Base-by-base conservation (phyloP, 2,888 invertebrate genomes). In the Tenthredo mesomela region DNA sequence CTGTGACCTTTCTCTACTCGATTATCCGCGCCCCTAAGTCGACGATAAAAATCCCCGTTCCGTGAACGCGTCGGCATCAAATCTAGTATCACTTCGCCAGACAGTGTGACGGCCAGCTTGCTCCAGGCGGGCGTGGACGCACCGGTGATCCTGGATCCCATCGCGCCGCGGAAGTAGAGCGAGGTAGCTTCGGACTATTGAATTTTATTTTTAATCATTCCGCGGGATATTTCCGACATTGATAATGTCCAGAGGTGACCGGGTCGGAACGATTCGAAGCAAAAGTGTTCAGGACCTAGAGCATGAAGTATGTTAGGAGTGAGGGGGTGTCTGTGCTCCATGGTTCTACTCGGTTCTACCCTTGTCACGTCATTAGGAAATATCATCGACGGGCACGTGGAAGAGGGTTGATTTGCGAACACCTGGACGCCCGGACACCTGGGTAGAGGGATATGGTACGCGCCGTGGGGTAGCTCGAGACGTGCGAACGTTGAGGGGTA, bases 301-400 rank as follows among this genome's bases (percentile, higher is more conserved):
- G 18, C 18, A 67, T 67, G 4, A 25, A 61, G 33, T 67, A 67
- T 67, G 18, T 58, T 21, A 58, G 21, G 6, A 58, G 54, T 6
- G n/a, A 1, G n/a, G n/a, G 10, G 43, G 43, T 0, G 43, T 12
- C 40, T 21, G 21, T 12, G 40, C 21, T 21, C 12, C 5, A 73
- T 21, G 21, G 43, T 21, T 73, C 50, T 15, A 50, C 40, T 2
- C 40, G 40, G 43, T 21, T 73, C 54, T 25, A 54, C 40, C 10
- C n/a, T 29, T 54, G 1, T n/a, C 18, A 29, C 10, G 12, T 50
- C 50, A n/a, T 33, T 50, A 43, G 67, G 29, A 47, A 50, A 21
- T 21, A 67, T 82, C 29, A 70, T 15, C 21, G 12, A 47, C 67
- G 67, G 33, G 65, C 82, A 82, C 82, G 82, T 82, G 82, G 67